Evolutionary conservation across 2,797 vertebrate species (phyloP), one percentile per base, ranked within the genome.

Genomic region (Jordanella pulchra): DNA sequence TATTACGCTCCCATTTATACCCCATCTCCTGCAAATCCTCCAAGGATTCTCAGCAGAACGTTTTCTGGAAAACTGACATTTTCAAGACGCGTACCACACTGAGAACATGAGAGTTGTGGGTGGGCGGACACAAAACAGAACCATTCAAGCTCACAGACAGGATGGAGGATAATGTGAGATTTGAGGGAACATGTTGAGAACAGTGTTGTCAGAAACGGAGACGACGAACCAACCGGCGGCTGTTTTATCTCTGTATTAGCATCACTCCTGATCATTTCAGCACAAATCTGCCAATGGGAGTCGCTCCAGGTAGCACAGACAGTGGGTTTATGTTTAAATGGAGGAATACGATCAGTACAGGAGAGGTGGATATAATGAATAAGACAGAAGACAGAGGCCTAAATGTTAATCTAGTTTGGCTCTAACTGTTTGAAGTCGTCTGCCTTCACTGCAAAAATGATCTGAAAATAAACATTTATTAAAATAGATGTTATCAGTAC

Each of bases 11-110:
- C 61, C 72, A 47, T 83, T 82, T 78, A 69, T 71, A 58, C 39
- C 73, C 72, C 54, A 72, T 83, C 73, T 84, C 64, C 58, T 28
- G 48, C 30, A 54, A 68, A 76, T 73, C 71, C 84, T 71, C 63
- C 10, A 67, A 83, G 79, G 73, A 80, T 86, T 86, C 73, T 51
- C 60, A 18, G 45, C 70, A 55, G 39, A 73, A 74, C 77, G 73
- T 78, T 25, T n/a, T 1, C 72, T 39, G n/a, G 39, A 82, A 84
- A 75, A 85, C 70, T 82, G 65, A 75, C 75, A 69, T 86, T 82
- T 82, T 74, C 65, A 50, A 83, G 73, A 86, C 74, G 25, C 0
- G 17, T 75, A 60, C 68, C 76, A 72, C 44, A 74, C 83, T 87
- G 79, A 74, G 77, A 88, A 76, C 25, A 81, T 75, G 77, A 79